Base-by-base conservation (phyloP, 2,113 vertebrate species). In the Macaca mulatta region DNA sequence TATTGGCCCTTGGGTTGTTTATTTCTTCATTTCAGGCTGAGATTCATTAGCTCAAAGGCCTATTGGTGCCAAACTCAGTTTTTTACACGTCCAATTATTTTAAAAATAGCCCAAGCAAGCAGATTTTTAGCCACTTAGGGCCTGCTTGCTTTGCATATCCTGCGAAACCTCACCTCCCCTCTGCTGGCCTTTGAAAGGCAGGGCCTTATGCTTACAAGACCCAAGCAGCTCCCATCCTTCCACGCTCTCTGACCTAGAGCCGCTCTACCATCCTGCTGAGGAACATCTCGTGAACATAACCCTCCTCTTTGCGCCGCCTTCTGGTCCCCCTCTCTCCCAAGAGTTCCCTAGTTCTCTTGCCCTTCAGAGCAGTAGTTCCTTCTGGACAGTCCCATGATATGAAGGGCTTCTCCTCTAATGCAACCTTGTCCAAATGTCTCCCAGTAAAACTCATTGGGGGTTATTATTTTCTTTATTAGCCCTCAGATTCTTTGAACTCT, bases 1-100 rank as follows among this genome's bases (percentile, higher is more conserved):
- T 50, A 14, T 27, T n/a, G 45, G 61, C 3, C 18, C 2, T 1
- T 35, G 5, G 2, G 20, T 72, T 75, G 64, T 38, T 92, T 79
- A 77, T 72, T 80, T 88, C 50, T 81, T 95, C n/a, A 20, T 16
- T 85, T 17, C 6, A 77, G 78, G 64, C 50, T 57, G 43, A 89
- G 82, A 70, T 30, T 30, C 27, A 48, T 17, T 50, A 77, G 23
- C 48, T 80, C 22, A 48, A 93, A 95, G 82, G 8, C 32, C 64
- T 89, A 3, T 50, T 64, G 48, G 10, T 64, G 48, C 27, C 87
- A 92, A 86, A 82, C 2, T 74, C 27, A 64, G 89, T 22, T 25
- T 90, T 75, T 90, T 57, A 74, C 6, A 25, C 14, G 50, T 55
- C 18, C 30, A 81, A 5, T 96, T 69, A n/a, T 40, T 85, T 89